These are phyloP conservation scores for Pterocles gutturalis DNA, from an alignment of 2,113 vertebrate genomes.

Conservation along the genomic window DNA sequence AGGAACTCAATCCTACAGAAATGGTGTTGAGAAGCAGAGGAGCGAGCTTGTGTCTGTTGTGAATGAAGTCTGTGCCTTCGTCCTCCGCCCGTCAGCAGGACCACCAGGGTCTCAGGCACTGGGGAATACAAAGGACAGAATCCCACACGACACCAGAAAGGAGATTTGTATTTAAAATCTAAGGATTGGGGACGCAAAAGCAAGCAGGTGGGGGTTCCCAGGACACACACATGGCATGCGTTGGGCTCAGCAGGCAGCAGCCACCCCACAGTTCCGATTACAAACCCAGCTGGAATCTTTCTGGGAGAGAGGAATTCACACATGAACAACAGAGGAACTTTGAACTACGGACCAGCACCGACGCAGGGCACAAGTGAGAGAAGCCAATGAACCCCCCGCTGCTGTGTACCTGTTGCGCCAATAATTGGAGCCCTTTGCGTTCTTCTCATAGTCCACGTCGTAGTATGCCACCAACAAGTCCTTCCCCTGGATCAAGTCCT, in stretches of 20 bases:
- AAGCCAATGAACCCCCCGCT: fast-evolving
- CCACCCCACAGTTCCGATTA: background rate
- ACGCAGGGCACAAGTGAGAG: fast-evolving
- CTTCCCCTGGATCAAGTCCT: constrained; percentile 91
- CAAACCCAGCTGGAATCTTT: background rate
- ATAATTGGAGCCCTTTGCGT: constrained; percentile 97
- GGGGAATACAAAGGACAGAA: background rate
- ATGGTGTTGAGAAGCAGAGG: background rate
- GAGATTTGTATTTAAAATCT: background rate
- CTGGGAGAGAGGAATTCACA: background rate
- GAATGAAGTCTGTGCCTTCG: background rate
- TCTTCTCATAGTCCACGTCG: constrained; percentile 96
- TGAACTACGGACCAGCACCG: fast-evolving
- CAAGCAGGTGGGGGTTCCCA: background rate
- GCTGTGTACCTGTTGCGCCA: constrained; percentile 92
- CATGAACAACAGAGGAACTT: background rate
- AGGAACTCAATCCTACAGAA: background rate
- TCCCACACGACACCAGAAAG: background rate
- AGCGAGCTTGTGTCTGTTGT: background rate
- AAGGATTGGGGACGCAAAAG: background rate
- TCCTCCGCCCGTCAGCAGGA: fast-evolving
- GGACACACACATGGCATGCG: background rate
- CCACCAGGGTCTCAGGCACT: background rate
- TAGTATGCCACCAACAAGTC: constrained; percentile 95
- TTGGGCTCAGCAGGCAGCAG: background rate